Evolutionary conservation across 2,113 vertebrate species (phyloP).

Genomic region (Lethenteron reissneri): DNA sequence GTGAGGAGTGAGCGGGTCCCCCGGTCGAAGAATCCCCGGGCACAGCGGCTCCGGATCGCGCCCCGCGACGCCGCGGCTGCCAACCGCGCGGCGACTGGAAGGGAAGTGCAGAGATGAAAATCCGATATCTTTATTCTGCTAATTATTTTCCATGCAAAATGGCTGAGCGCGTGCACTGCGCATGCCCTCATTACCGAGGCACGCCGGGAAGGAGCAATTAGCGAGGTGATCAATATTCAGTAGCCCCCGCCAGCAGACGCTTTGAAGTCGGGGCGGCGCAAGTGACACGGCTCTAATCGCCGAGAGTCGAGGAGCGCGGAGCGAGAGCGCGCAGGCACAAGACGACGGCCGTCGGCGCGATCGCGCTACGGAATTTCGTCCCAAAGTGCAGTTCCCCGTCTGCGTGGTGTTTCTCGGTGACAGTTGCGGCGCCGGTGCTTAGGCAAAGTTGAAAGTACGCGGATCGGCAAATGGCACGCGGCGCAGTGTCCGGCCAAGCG

Average conservation of each 20-base stretch:
- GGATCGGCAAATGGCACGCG: too few species aligned
- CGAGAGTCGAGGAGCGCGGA: too few species aligned
- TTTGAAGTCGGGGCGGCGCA: slow-evolving; percentile 10
- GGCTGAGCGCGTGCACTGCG: slow-evolving; percentile 99
- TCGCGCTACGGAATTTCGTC: too few species aligned
- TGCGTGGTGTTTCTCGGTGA: too few species aligned
- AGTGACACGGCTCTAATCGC: neutral
- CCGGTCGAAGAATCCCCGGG: neutral
- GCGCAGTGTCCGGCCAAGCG: too few species aligned
- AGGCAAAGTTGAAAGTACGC: too few species aligned
- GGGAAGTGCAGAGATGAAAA: slow-evolving; percentile 97
- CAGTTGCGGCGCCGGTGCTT: too few species aligned
- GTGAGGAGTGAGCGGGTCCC: neutral
- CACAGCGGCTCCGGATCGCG: slow-evolving; percentile 1
- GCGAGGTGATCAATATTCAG: slow-evolving; percentile 99
- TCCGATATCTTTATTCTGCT: slow-evolving; percentile 99
- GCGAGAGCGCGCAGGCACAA: too few species aligned
- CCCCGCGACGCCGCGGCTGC: slow-evolving; percentile 5
- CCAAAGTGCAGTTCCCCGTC: too few species aligned
- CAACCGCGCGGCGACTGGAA: slow-evolving; percentile 16
- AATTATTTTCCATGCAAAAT: slow-evolving; percentile 99
- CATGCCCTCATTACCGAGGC: slow-evolving; percentile 99
- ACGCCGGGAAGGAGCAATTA: slow-evolving; percentile 99
- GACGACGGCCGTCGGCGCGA: too few species aligned
- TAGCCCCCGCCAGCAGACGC: slow-evolving; percentile 19